phyloP scores from a whole-genome alignment of 2,888 invertebrate genomes.

The Leistus spinibarbis region DNA sequence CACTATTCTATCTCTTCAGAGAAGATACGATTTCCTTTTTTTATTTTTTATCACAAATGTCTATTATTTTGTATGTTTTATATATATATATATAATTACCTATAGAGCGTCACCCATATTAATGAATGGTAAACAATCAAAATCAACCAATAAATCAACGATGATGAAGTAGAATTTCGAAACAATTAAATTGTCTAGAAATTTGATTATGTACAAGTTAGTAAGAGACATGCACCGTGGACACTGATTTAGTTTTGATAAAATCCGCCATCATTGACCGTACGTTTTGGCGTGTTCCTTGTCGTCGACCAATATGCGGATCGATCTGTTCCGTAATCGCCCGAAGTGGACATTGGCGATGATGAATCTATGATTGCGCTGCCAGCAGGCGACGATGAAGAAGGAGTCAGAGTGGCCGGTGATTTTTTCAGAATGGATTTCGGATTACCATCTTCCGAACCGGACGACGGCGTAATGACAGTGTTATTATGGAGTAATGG shows the following conservation, averaged over 20 bases:
- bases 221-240: slow-evolving; percentile 51
- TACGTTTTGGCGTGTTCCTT: not conserved
- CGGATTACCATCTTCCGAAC: slow-evolving; percentile 60
- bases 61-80: slow-evolving; percentile 7
- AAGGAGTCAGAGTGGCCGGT: slow-evolving; percentile 47
- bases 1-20: slow-evolving; percentile 15
- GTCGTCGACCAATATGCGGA: slow-evolving; percentile 1
- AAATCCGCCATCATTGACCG: not conserved
- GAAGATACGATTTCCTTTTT: slow-evolving; percentile 17
- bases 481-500: slow-evolving; percentile 56
- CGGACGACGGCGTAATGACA: slow-evolving; percentile 45
- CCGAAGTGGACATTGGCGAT: slow-evolving; percentile 3
- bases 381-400: not conserved
- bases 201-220: slow-evolving; percentile 1
- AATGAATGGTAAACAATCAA: not conserved
- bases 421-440: slow-evolving; percentile 65
- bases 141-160: not conserved
- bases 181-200: not conserved
- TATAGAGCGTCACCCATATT: not conserved
- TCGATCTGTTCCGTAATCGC: not conserved
- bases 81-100: not conserved
- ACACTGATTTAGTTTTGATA: slow-evolving; percentile 57
- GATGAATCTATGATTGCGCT: not conserved
- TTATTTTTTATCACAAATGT: slow-evolving; percentile 20
- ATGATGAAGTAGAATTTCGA: not conserved